Evolutionary conservation across 2,113 vertebrate genomes (phyloP), one percentile per base, ranked within the genome.

Genomic region (Ursus arctos): DNA sequence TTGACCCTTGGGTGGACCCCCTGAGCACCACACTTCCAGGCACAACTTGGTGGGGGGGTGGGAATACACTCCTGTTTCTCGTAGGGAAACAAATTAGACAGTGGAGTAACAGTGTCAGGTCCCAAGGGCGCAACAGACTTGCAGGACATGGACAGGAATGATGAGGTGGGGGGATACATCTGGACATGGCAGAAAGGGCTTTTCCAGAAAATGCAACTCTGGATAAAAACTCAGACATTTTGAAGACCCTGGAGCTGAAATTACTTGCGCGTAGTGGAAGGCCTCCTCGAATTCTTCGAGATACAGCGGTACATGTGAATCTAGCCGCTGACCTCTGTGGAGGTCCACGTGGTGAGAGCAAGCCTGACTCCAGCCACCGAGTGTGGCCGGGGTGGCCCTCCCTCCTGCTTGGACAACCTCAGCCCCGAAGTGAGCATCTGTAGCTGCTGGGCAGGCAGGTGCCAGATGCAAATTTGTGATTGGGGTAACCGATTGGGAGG

Each of bases 311-410:
- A 4, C 24, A 2, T 18, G 7, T 4, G 6, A 5, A 5, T 13
- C 22, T 14, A 33, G 47, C 59, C 26, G 19, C 43, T 79, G n/a
- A 15, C n/a, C 16, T 69, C 28, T 18, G 24, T 1, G 12, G 3
- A 6, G 67, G 43, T 1, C 16, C 33, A 1, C 7, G 1, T 24
- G 61, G 26, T 16, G 14, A n/a, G 55, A 55, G 4, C 9, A 6
- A 43, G 18, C 28, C 18, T 2, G 21, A 55, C 6, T 33, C 15
- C 2, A 19, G 12, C 12, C 65, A 15, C n/a, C 1, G 22, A 10
- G 43, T 71, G 63, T 24, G 2, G 1, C 3, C 8, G 43, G n/a
- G 22, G 13, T 0, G 4, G 22, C 4, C 8, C 1, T 15, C 28
- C 24, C 43, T 65, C 67, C 40, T 49, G 26, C n/a, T 40, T 24